These are phyloP conservation scores for Falco novaeseelandiae DNA, from an alignment of 2,797 vertebrate species.

Conservation along the genomic window DNA sequence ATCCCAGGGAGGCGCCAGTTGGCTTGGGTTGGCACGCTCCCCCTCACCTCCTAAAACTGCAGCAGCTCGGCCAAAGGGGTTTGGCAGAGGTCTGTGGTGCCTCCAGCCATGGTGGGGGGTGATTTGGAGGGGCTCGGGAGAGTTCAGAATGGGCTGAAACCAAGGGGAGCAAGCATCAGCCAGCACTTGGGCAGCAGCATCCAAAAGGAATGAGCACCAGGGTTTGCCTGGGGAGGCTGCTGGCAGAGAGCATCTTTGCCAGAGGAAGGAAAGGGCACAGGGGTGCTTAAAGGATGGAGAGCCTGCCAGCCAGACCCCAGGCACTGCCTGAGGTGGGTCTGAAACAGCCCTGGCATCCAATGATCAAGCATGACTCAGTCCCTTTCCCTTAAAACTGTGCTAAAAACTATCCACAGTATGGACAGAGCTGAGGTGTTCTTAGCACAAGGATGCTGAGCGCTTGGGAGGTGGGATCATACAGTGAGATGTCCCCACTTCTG, in stretches of 20 bases:
- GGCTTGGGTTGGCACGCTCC: accelerated
- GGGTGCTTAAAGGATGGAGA: background rate
- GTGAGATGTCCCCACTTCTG: background rate
- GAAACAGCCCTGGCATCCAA: background rate
- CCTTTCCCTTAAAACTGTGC: background rate
- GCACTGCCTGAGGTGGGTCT: background rate
- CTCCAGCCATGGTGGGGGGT: background rate
- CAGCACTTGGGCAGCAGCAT: background rate
- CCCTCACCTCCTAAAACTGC: background rate
- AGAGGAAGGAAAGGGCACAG: background rate
- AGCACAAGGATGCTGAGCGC: background rate
- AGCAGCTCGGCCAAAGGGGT: background rate
- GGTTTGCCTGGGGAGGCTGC: accelerated
- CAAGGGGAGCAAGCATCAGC: background rate
- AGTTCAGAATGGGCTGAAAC: background rate
- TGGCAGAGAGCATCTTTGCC: background rate
- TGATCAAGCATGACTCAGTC: background rate
- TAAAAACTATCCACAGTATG: background rate
- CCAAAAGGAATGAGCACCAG: background rate
- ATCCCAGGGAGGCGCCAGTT: background rate
- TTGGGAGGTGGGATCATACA: background rate
- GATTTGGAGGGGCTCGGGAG: background rate
- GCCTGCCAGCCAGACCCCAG: background rate
- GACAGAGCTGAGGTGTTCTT: background rate
- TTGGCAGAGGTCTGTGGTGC: background rate